These are phyloP conservation scores for Sacculina carcini DNA, from an alignment of 2,888 invertebrate genomes.

Conservation along the genomic window DNA sequence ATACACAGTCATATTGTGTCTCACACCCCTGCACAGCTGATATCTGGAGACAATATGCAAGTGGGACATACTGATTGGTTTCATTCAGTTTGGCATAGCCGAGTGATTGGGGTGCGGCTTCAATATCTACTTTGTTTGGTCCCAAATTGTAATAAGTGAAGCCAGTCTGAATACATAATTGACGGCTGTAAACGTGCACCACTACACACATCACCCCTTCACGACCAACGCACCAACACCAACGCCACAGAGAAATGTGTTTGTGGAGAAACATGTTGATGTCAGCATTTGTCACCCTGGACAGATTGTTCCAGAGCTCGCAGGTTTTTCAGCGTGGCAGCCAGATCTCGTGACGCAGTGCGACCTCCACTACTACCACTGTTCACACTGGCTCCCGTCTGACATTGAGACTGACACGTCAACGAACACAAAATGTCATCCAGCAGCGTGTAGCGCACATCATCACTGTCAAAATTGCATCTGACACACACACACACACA, in stretches of 20 bases:
- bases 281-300: slow-evolving; percentile 21
- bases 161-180: too few relatives aligned
- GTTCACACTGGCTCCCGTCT: too few relatives aligned
- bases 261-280: not conserved
- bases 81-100: too few relatives aligned
- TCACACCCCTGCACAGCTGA: too few relatives aligned
- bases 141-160: too few relatives aligned
- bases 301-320: slow-evolving; percentile 26
- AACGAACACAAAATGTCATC: slow-evolving; percentile 18
- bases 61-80: too few relatives aligned
- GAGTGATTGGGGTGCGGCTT: too few relatives aligned
- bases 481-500: too few relatives aligned
- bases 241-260: not conserved
- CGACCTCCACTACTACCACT: slow-evolving; percentile 11
- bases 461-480: slow-evolving; percentile 17
- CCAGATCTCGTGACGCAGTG: slow-evolving; percentile 23
- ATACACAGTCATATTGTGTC: too few relatives aligned
- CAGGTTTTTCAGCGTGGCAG: slow-evolving; percentile 26
- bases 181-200: slow-evolving; percentile 6
- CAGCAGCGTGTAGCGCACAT: slow-evolving; percentile 17
- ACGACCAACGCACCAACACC: not conserved
- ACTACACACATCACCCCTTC: not conserved
- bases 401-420: too few relatives aligned
- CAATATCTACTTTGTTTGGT: too few relatives aligned
- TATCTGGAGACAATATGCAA: too few relatives aligned